Conservation (phyloP, 2,888 invertebrate genomes). For the Andricus curvator region DNA sequence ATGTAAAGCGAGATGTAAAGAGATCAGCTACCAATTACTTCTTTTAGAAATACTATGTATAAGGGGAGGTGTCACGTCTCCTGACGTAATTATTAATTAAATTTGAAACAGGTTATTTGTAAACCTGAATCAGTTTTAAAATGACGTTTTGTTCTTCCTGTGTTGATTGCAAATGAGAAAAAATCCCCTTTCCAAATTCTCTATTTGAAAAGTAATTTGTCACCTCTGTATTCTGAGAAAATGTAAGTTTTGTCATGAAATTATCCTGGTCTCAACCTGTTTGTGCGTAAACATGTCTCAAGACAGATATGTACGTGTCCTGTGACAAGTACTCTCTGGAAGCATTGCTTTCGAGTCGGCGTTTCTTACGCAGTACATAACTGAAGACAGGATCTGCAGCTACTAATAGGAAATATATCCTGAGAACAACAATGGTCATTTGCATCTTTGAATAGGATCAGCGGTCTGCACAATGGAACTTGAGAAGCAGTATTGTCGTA, state of each 20-base stretch:
- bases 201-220: background rate
- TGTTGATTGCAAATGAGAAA: background rate
- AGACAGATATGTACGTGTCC: constrained; percentile 27
- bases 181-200: background rate
- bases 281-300: constrained; percentile 12
- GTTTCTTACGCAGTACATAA: constrained; percentile 33
- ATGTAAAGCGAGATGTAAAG: background rate
- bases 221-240: background rate
- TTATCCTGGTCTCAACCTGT: background rate
- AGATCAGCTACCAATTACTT: background rate
- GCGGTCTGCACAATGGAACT: constrained; percentile 47
- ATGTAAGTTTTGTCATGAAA: background rate
- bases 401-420: constrained; percentile 56
- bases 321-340: constrained; percentile 13
- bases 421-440: constrained; percentile 57
- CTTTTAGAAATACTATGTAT: background rate
- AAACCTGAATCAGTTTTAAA: background rate
- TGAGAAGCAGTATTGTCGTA: constrained; percentile 35
- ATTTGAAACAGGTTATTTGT: background rate
- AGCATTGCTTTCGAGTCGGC: constrained; percentile 18
- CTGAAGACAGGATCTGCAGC: constrained; percentile 45
- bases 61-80: too few species aligned
- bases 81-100: too few species aligned
- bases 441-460: constrained; percentile 51
- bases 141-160: background rate